Base-by-base conservation (phyloP, 2,113 vertebrate genomes). In the Platysternon megacephalum region DNA sequence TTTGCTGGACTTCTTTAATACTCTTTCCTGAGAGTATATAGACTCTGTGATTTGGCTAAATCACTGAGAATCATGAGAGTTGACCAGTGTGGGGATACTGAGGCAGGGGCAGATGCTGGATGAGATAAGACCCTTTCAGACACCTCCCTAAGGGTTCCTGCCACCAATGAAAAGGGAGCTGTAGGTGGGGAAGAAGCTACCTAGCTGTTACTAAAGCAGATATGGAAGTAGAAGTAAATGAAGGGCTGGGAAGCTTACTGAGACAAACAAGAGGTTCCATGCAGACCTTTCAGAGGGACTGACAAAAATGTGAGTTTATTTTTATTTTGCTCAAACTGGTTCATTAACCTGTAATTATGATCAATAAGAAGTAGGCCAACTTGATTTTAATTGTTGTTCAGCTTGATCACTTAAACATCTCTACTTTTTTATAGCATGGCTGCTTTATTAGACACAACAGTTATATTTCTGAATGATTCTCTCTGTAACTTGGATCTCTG, bases 131-230 rank as follows among this genome's bases (percentile, higher is more conserved):
- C 26, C 11, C 56, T 58, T 58, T 29, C 56, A 58, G 56, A 58
- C 26, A 58, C 11, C 56, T 58, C 56, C 26, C 26, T 26, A 10
- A 58, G 56, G 26, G 11, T 58, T 88, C 2, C 28, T 80, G 5
- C 28, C 3, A 53, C 26, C 26, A 58, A 28, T 28, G 56, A 79
- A 93, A 88, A 92, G 2, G 8, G 21, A 61, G 52, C 79, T 85
- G n/a, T 92, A 39, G 10, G 55, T 72, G 26, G 29, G 24, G 6
- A 83, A 92, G 35, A 89, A 8, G 65, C 5, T 5, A 21, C 10
- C 0, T 0, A 35, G 39, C 72, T 0, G 2, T 12, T 58, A 24
- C 56, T 58, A 58, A 58, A 29, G 56, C 24, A 11, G 56, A 58
- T 11, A 58, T 58, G 26, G 10, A 58, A 29, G 56, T 28, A 58